Base-by-base conservation (phyloP, 2,888 invertebrate species). In the Melanchra persicariae region DNA sequence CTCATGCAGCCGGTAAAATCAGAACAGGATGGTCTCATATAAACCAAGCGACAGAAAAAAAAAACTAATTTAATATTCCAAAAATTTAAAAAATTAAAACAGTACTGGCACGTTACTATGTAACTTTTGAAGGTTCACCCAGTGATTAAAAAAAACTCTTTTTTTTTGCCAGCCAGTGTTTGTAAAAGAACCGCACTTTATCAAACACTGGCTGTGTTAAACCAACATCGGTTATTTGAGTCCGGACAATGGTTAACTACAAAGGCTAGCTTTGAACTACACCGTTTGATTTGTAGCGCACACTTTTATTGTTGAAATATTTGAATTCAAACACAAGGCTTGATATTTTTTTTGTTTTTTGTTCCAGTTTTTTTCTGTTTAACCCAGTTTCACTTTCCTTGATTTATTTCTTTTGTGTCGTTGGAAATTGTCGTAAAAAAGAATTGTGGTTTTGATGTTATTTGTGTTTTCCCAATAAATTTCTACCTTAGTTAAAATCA, bases 261-360 rank as follows among this genome's bases (percentile, higher is more conserved):
- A 78, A 77, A 78, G 34, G 67, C 49, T 51, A 59, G 51, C 54
- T 64, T 65, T 60, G 54, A 40, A 52, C 30, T 45, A 40, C 30
- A 45, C 19, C 3, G 9, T 70, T 62, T 76, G 57, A 74, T 76
- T 74, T 57, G 61, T 58, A 58, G 30, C 10, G 40, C 6, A 26
- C 22, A 58, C 30, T 52, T 58, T 34, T 58, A 26, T 52, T 58
- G 47, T 61, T 34, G 37, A 43, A 60, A 49, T 76, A 76, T 76
- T 70, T 52, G 59, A 26, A 68, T 54, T 60, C 40, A 74, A 74
- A 74, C 54, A 52, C 26, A 26, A 19, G 10, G 24, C 6, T 57
- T 37, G 54, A 45, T 54, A 22, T 34, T 66, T 19, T 72, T 24
- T 74, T 75, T 55, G n/a, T 19, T 43, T 47, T 49, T 57, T 55